Evolutionary conservation across 2,113 vertebrate species (phyloP), one percentile per base, ranked within the genome.

Genomic region (Romanogobio albipinnatus): DNA sequence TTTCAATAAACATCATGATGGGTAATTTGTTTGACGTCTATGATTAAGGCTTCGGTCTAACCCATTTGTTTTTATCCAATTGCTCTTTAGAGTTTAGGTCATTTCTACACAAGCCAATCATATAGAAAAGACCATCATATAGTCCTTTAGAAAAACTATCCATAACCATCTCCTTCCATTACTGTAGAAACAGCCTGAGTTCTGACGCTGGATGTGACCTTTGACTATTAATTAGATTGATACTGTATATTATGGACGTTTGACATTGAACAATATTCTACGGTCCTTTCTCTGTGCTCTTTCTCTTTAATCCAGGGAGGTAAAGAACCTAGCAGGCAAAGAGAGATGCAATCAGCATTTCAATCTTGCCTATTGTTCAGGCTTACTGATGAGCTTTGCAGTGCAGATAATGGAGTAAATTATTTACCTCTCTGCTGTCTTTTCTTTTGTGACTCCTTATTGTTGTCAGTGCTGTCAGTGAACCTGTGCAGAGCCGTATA

Each of bases 401-500:
- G 95, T 96, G 96, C 95, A 96, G 96, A 96, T 98, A 98, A 98
- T 96, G 95, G 96, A 97, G 97, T 97, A 97, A 98, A 97, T 98
- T 98, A 97, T 99, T 95, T 97, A 98, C 70, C 71, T 62, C 66
- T 29, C 61, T 86, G 11, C 81, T 85, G 58, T 62, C 76, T 49
- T 71, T 74, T 53, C 80, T 90, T 91, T 91, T 90, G 88, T 53
- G 78, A 79, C 75, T 79, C 88, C 87, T 91, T 91, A 93, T 93
- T 93, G 93, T 94, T 90, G 89, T 87, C 89, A 29, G 29, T 47
- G 36, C 86, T 89, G 87, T 89, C 93, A 93, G 93, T 93, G 92
- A 94, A 91, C 87, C 29, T 87, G 85, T 86, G 86, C 91, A 85
- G 90, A 86, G 62, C 86, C 86, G 91, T 94, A 95, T 92, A 94